Evolutionary conservation across 2,113 vertebrate genomes (phyloP).

Genomic region (Potamarius usumacintae): DNA sequence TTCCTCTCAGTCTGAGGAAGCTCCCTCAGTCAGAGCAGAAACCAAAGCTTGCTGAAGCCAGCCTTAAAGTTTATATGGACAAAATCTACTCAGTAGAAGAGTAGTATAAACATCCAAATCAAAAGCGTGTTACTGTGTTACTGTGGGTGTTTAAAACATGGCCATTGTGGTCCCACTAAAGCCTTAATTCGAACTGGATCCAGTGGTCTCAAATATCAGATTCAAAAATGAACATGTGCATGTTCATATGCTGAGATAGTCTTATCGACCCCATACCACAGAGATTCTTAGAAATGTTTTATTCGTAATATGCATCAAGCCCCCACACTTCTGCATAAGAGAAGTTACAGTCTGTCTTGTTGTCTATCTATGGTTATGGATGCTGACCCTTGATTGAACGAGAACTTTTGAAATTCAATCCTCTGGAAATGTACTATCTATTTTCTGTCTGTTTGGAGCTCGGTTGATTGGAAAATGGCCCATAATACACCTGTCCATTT

Average conservation of each 20-base stretch:
- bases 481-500: constrained; percentile 62
- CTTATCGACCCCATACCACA: not conserved
- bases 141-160: constrained; percentile 28
- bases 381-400: not conserved
- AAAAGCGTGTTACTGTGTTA: constrained; percentile 35
- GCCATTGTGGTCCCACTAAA: not conserved
- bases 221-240: not conserved
- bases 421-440: not conserved
- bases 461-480: not conserved
- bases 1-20: constrained; percentile 52
- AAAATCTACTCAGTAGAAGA: constrained; percentile 38
- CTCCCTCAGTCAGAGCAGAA: constrained; percentile 46
- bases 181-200: not conserved
- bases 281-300: constrained; percentile 26
- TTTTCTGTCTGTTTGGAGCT: constrained; percentile 18
- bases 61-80: constrained; percentile 40
- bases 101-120: constrained; percentile 39
- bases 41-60: constrained; percentile 41
- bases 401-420: not conserved
- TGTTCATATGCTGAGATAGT: constrained; percentile 11
- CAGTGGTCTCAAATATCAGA: constrained; percentile 8
- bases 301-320: constrained; percentile 7
- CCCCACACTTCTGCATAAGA: constrained; percentile 9
- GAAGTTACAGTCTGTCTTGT: not conserved
- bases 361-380: constrained; percentile 12